Evolutionary conservation across 2,113 vertebrate genomes (phyloP).

Genomic region (Callorhinus ursinus): DNA sequence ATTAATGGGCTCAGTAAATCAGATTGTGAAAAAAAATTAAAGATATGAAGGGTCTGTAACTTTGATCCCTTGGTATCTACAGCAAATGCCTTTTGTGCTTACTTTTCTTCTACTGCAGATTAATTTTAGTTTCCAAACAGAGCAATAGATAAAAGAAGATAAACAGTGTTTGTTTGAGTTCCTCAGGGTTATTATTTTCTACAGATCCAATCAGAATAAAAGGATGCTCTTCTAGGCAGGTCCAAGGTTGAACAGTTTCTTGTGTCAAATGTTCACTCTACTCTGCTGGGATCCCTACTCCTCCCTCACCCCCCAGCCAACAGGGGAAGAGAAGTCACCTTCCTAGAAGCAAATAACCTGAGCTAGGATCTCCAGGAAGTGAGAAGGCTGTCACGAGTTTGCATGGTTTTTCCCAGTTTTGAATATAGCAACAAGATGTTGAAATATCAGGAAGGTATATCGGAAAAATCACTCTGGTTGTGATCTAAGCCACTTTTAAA

Average conservation of each 20-base stretch:
- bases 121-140: slow-evolving; percentile 79
- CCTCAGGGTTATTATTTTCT: slow-evolving; percentile 63
- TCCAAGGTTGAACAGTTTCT: neutral
- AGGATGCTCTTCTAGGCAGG: neutral
- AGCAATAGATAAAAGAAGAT: slow-evolving; percentile 72
- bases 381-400: neutral
- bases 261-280: neutral
- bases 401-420: neutral
- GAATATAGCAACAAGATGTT: neutral
- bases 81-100: slow-evolving; percentile 58
- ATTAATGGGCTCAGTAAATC: slow-evolving; percentile 53
- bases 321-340: neutral
- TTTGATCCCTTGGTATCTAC: slow-evolving; percentile 67
- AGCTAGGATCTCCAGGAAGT: neutral
- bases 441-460: neutral
- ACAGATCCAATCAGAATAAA: slow-evolving; percentile 57
- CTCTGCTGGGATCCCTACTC: neutral
- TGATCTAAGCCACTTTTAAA: slow-evolving; percentile 1
- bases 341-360: neutral
- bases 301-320: neutral
- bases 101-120: slow-evolving; percentile 75
- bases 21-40: slow-evolving; percentile 56
- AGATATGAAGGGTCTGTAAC: slow-evolving; percentile 39
- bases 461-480: neutral
- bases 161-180: neutral